These are phyloP conservation scores for Acanthosoma haemorrhoidale DNA, from an alignment of 2,888 invertebrate genomes.

Conservation along the genomic window DNA sequence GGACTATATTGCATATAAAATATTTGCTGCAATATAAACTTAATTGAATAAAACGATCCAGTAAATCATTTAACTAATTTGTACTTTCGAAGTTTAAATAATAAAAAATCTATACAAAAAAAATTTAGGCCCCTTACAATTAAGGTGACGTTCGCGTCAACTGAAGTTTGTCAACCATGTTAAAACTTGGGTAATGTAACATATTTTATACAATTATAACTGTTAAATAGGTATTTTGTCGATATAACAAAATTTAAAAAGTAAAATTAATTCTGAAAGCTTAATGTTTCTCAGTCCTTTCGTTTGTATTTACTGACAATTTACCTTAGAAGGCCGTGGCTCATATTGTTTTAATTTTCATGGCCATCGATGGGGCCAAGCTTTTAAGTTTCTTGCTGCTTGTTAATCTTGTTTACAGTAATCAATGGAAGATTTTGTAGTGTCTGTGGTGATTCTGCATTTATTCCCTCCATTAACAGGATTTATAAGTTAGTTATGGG, in stretches of 20 bases:
- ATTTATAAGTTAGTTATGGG: constrained; percentile 37
- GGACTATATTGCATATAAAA: too few species aligned
- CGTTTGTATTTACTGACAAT: constrained; percentile 5
- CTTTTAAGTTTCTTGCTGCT: constrained; percentile 38
- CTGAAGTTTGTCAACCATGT: too few species aligned
- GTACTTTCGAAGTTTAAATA: too few species aligned
- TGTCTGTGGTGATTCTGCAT: constrained; percentile 32
- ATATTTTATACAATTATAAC: too few species aligned
- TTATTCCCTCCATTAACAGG: constrained; percentile 29
- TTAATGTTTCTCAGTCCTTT: neutral
- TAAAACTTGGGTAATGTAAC: too few species aligned
- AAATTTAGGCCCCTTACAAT: too few species aligned
- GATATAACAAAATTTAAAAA: neutral
- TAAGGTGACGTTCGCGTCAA: too few species aligned
- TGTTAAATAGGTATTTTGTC: neutral
- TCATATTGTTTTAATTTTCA: constrained; percentile 40
- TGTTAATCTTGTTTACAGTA: constrained; percentile 40
- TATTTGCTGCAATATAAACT: too few species aligned
- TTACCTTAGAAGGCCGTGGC: constrained; percentile 33
- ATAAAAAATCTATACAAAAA: too few species aligned
- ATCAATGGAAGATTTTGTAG: constrained; percentile 39
- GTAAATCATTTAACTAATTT: too few species aligned
- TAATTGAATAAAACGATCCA: too few species aligned
- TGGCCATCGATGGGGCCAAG: constrained; percentile 40
- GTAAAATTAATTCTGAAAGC: neutral